These are phyloP conservation scores for Equus quagga DNA, from an alignment of 2,113 vertebrate genomes.

Conservation along the genomic window DNA sequence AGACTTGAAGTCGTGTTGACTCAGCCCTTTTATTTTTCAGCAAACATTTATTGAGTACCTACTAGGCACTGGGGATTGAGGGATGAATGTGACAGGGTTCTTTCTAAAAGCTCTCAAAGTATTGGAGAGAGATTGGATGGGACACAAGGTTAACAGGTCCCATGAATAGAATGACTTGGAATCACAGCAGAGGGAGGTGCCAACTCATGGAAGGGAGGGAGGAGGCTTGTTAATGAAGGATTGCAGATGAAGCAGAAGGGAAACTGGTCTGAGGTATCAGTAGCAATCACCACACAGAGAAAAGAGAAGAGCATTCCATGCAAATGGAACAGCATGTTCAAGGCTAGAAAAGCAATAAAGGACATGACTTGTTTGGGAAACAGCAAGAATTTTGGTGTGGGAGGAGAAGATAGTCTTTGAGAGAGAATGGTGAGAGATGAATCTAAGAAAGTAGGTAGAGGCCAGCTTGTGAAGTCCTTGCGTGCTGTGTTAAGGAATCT, in stretches of 20 bases:
- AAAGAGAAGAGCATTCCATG: background rate
- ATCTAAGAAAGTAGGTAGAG: background rate
- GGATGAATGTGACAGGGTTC: background rate
- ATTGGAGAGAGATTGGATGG: background rate
- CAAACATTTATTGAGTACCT: constrained; percentile 40
- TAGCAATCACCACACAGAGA: background rate
- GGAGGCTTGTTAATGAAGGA: background rate
- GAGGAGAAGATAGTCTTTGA: background rate
- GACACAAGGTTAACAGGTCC: background rate
- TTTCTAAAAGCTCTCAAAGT: constrained; percentile 40
- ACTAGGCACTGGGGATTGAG: background rate
- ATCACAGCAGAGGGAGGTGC: background rate
- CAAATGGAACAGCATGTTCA: constrained; percentile 22
- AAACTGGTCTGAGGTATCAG: background rate
- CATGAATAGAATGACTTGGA: background rate
- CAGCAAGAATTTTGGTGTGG: constrained; percentile 1
- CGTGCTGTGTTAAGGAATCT: background rate
- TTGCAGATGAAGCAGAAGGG: background rate
- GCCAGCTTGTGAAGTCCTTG: background rate
- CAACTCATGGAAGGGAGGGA: background rate
- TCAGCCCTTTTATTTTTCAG: constrained; percentile 10
- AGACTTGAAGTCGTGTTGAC: background rate
- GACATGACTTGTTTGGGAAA: constrained; percentile 17
- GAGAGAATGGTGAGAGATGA: background rate
- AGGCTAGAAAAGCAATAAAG: constrained; percentile 42